Base-by-base conservation (phyloP, 2,797 vertebrate species). In the Graptemys geographica region DNA sequence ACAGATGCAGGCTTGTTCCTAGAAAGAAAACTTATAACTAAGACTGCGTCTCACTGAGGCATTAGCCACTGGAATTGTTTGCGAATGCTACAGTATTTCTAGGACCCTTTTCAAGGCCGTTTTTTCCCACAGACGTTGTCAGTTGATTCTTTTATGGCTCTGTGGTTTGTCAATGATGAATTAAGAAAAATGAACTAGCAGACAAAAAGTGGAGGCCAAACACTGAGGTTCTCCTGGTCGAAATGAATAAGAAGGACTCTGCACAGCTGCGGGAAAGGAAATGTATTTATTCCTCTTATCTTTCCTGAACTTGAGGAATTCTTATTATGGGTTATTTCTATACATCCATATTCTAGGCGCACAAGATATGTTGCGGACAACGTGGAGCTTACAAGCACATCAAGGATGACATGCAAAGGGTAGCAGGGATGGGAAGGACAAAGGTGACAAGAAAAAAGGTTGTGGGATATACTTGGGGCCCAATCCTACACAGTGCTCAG, bases 1-100 rank as follows among this genome's bases (percentile, higher is more conserved):
- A 97, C 97, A 98, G 97, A 97, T 98, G 97, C 96, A 97, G 96
- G 94, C 94, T 98, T 98, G 97, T 98, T 98, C 96, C 98, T 98
- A 93, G 97, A 97, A 98, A 97, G 97, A 96, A 96, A 94, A 97
- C 94, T 96, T 94, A 92, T 56, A 87, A 89, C 74, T 80, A 91
- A 87, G 95, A 95, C 93, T 93, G 94, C 90, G 69, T 91, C 96
- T 95, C 91, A 94, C 83, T 85, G 91, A 96, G 95, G 97, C 96
- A 96, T 96, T 91, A 92, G 96, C 92, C 87, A 90, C 51, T 93
- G 82, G 82, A 91, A 95, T 96, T 97, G 96, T 97, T 94, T 94
- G 81, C 91, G 95, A 97, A 97, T 89, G 96, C 96, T 93, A 88
- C 83, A 80, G 96, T 96, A 95, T 95, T 96, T 83, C 97, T 96